These are phyloP conservation scores for Dasyornis broadbenti DNA, from an alignment of 2,113 vertebrate genomes.

Conservation along the genomic window DNA sequence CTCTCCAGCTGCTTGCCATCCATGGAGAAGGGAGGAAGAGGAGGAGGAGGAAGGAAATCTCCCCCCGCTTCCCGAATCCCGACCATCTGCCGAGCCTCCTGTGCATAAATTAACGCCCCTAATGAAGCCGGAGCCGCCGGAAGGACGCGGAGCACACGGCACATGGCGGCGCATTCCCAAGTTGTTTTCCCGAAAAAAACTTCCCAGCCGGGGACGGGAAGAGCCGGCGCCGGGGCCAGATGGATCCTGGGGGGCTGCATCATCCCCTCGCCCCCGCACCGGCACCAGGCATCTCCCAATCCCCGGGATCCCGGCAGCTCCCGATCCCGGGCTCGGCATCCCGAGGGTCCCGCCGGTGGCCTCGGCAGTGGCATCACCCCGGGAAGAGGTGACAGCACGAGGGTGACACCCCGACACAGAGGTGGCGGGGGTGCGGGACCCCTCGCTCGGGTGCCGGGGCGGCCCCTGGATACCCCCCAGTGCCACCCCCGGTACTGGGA, in stretches of 20 bases:
- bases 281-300: not conserved
- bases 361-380: rapidly evolving
- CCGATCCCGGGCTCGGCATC: rapidly evolving
- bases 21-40: not conserved
- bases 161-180: not conserved
- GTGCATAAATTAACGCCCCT: not conserved
- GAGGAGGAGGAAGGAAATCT: not conserved
- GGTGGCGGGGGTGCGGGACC: not conserved
- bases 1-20: not conserved
- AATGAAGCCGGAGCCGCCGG: not conserved
- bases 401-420: not conserved
- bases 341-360: rapidly evolving
- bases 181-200: not conserved
- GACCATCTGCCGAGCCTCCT: not conserved
- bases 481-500: not conserved
- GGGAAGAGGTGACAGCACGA: too few species aligned
- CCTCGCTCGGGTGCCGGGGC: not conserved
- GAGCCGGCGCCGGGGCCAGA: not conserved
- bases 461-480: not conserved
- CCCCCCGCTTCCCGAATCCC: not conserved
- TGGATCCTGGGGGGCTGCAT: not conserved
- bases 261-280: not conserved
- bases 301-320: not conserved
- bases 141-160: not conserved
- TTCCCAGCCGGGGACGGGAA: not conserved